These are phyloP conservation scores for Amniataba percoides DNA, from an alignment of 2,797 vertebrate species.

Conservation along the genomic window DNA sequence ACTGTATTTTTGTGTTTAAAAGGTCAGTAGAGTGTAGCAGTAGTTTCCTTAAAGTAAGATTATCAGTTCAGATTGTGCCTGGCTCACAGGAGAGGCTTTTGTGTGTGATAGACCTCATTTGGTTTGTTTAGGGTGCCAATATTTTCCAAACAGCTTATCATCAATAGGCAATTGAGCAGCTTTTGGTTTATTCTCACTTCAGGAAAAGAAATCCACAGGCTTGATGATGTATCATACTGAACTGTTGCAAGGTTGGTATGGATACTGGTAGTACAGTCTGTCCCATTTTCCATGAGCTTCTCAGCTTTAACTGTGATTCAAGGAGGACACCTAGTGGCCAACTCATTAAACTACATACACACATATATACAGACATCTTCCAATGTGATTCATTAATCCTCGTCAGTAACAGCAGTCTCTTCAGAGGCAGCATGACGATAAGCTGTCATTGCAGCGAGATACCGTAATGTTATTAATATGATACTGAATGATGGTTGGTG, in stretches of 20 bases:
- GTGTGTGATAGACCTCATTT: neutral
- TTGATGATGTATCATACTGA: too few relatives aligned
- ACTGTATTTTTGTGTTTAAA: too few relatives aligned
- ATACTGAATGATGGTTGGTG: neutral
- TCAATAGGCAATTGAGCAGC: neutral
- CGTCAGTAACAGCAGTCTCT: neutral
- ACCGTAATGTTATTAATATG: neutral
- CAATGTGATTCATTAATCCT: too few relatives aligned
- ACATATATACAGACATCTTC: neutral
- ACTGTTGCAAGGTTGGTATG: neutral
- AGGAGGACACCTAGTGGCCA: constrained; percentile 39
- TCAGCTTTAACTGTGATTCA: neutral
- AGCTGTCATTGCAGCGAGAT: neutral
- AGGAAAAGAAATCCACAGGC: neutral
- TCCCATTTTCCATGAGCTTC: neutral
- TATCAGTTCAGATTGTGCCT: neutral
- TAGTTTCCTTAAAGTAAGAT: neutral
- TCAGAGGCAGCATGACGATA: neutral
- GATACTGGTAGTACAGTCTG: neutral
- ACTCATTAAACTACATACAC: constrained; percentile 6
- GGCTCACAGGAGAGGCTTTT: neutral
- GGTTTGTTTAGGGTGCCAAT: too few relatives aligned
- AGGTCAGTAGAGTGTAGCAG: neutral
- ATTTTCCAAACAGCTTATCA: neutral
- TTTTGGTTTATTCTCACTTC: neutral